Base-by-base conservation (phyloP, 2,113 vertebrate genomes). In the Ammodytes dubius region DNA sequence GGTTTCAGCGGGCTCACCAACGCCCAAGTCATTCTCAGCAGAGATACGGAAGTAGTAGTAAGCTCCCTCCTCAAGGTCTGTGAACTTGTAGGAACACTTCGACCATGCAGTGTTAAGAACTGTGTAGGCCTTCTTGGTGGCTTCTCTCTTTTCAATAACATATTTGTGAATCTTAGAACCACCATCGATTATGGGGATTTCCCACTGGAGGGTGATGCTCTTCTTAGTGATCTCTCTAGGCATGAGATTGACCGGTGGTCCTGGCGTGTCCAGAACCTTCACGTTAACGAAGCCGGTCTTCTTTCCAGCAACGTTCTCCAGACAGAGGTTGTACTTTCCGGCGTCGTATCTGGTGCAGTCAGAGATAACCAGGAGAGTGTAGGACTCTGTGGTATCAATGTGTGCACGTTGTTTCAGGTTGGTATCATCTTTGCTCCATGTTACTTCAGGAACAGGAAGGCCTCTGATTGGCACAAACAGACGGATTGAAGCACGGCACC, bases 221-320 rank as follows among this genome's bases (percentile, higher is more conserved):
- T 96, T 96, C 84, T 97, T 99, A 6, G 96, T 97, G 92, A 99
- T 96, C 91, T 99, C 98, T 90, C 97, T 97, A 63, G 97, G 96
- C 86, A 96, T 97, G 57, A 99, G 94, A 83, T 99, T 97, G 71
- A 97, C 93, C 85, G 98, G 98, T 13, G 98, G 98, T 69, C 98
- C 98, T 77, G 98, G 98, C 19, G 98, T 97, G 92, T 99, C 98
- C 86, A 99, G 92, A 87, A 99, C 97, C 89, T 94, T 96, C 10
- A 99, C 98, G 60, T 99, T 99, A 66, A 99, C 97, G 87, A 99
- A 99, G 65, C 98, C 98, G 75, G 96, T 97, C 91, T 98, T 99
- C 92, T 98, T 99, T 80, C 98, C 98, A 89, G 97, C 97, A 74
- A 96, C 96, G 54, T 99, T 99, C 94, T 99, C 98, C 82, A 99